Evolutionary conservation across 2,888 invertebrate genomes (phyloP), one percentile per base, ranked within the genome.

Genomic region (Watsonalla binaria): DNA sequence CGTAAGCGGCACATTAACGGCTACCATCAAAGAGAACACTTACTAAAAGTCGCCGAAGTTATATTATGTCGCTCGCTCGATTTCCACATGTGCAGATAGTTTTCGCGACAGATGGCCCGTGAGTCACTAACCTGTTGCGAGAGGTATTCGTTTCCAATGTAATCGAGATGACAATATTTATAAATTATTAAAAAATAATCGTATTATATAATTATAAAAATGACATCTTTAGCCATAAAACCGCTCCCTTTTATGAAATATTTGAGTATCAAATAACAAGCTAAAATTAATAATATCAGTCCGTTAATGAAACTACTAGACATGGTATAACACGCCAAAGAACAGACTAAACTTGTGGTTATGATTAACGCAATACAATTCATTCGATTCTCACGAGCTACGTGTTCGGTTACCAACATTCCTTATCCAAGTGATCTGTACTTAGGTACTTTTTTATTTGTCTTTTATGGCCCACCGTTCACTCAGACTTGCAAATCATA

Each of bases 41-140:
- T 67, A 72, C 72, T 72, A 76, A 76, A 78, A 73, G 68, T 72
- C 69, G 66, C 74, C 78, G 79, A 78, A 76, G 66, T 63, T 72
- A 64, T 71, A 77, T 49, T 11, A 42, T 72, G 68, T 78, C 75
- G 75, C 72, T 73, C 78, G 74, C 62, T 72, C 70, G 79, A 80
- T 86, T 84, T 86, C 82, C 82, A 84, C 83, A 84, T 80, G 79
- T 78, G 82, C 68, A 69, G 77, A 84, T 79, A 82, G 80, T 85
- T 86, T 85, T 85, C 82, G 83, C 84, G 80, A 83, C 90, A 90
- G 88, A 88, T 90, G 90, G 89, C 78, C 70, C 60, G 65, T 90
- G 90, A 90, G 70, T 90, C 90, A 90, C 81, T 61, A 86, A 89
- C 90, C 84, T 81, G 90, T 82, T 82, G 62, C 65, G 68, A 61